Base-by-base conservation (phyloP, 1,140 invertebrate genomes). In the Lasaia peninsularis region DNA sequence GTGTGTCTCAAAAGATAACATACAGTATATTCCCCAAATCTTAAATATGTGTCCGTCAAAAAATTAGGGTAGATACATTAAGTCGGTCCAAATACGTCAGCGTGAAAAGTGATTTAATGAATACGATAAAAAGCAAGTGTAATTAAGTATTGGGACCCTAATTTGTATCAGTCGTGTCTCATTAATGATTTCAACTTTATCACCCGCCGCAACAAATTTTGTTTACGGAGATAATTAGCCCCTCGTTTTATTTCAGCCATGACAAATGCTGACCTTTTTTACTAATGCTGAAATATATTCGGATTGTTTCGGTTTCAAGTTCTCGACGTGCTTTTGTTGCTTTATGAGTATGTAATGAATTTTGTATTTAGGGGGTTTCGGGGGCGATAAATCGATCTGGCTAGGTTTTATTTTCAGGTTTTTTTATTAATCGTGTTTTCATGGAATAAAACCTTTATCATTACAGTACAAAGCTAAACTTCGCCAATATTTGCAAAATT, bases 31-130 rank as follows among this genome's bases (percentile, higher is more conserved):
- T 20, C 44, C 10, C 14, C 2, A 9, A 16, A 16, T 18, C 2
- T 20, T 48, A 48, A 48, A 48, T 48, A 21, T 5, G 2, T 20
- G 16, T 44, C 20, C 44, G 9, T 48, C 44, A 48, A 48, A 48
- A 20, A 48, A 48, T n/a, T 48, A 48, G 40, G 40, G 40, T 48
- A 10, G 18, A n/a, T 48, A 48, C 4, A 21, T 48, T 20, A 48
- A 20, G 40, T n/a, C 40, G 11, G 16, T 20, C 40, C 40, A 48
- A 48, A 48, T n/a, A 6, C 40, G 40, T 21, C 18, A 21, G 40
- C 40, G 40, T 48, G 16, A 48, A 48, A 48, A 48, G 40, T 48
- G 40, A 48, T 48, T n/a, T 48, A 48, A 48, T 21, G 18, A 48
- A 48, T 48, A 48, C 40, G 40, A 48, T 48, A 48, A 48, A 48